Conservation (phyloP, 2,113 vertebrate species). For the Cinclus cinclus region DNA sequence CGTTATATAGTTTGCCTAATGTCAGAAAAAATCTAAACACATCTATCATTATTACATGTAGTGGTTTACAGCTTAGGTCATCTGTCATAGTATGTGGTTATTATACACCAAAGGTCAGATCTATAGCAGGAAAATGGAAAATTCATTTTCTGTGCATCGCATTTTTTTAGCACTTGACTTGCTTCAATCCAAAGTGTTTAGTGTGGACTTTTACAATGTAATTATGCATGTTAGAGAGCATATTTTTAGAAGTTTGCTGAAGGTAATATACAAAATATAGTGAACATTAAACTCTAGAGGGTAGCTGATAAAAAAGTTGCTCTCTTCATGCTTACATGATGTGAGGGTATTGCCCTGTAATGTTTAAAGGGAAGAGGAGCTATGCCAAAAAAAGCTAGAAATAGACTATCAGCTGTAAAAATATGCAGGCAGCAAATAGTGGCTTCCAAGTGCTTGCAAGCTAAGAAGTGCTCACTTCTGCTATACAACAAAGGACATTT, state of each 20-base stretch:
- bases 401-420: background rate
- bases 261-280: background rate
- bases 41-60: constrained; percentile 7
- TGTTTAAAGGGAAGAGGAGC: background rate
- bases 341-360: background rate
- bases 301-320: background rate
- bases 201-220: background rate
- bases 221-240: background rate
- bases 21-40: constrained; percentile 21
- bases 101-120: constrained; percentile 50
- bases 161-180: background rate
- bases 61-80: constrained; percentile 1
- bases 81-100: constrained; percentile 24
- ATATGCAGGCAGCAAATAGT: background rate
- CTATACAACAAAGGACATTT: background rate
- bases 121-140: constrained; percentile 4
- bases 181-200: background rate
- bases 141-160: background rate
- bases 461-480: background rate
- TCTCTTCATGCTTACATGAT: background rate
- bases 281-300: background rate
- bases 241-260: background rate
- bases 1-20: background rate
- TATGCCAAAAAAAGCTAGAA: background rate
- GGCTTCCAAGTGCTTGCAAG: background rate